Base-by-base conservation (phyloP, 2,797 vertebrate species). In the Tenualosa thibaudeaui region DNA sequence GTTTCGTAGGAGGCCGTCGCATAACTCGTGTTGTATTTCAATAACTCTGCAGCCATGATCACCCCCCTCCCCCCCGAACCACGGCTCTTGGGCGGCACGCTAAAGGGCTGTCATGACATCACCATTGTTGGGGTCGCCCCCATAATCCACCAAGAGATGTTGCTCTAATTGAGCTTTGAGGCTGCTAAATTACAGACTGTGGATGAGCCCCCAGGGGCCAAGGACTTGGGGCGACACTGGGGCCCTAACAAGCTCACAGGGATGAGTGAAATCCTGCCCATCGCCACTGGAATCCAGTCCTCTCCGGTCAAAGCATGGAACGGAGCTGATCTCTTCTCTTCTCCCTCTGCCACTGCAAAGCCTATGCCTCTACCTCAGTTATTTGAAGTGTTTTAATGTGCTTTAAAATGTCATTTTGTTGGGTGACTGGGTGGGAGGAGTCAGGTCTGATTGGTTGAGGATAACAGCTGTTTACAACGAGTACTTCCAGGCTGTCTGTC, bases 21-120 rank as follows among this genome's bases (percentile, higher is more conserved):
- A 31, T 31, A 31, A 31, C 31, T 46, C 56, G n/a, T 12, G 26
- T 68, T 68, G 65, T 68, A 68, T 68, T 68, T 68, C 24, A 68
- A 92, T 93, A 91, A 87, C 90, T 93, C 94, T 91, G 10, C 50
- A 84, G 87, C 83, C 84, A 5, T 85, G 90, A 82, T 40, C 87
- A 5, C 22, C 58, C n/a, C 12, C n/a, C 65, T 10, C 24, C 54
- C 54, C 68, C 68, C 15, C 19, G 17, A 40, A 40, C 68, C 31
- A 1, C 5, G 15, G 37, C 37, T 75, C 37, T 75, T 17, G 37
- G 68, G 68, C 68, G 2, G 68, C 15, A 13, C 15, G 31, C 68
- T 37, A 75, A 17, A 75, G 15, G 37, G 68, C 84, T 81, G 82
- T 84, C 49, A 78, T 89, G 90, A 91, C 88, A 88, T 90, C 86